Base-by-base conservation (phyloP, 2,797 vertebrate genomes). In the Trachops cirrhosus region DNA sequence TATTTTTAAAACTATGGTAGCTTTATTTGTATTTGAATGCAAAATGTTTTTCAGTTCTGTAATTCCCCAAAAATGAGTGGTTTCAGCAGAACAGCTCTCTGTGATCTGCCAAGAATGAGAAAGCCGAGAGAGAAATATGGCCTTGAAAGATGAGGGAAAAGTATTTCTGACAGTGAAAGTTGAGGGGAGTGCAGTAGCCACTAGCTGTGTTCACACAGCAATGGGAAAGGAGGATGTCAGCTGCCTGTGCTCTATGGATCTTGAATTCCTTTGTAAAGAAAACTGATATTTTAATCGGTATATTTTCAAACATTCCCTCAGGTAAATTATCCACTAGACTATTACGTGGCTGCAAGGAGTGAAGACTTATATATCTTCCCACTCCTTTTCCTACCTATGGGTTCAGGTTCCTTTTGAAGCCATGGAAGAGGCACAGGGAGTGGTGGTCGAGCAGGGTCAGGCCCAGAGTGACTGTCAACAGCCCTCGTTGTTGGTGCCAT, bases 11-110 rank as follows among this genome's bases (percentile, higher is more conserved):
- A 74, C 19, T n/a, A 54, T 7, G 16, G 78, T 68, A 54, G 50
- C 67, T 90, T 80, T 87, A 91, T 83, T 91, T 94, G 71, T 75
- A 57, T 89, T 94, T 91, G 68, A 94, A 92, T 78, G 87, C 52
- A 95, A 95, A 92, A 82, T 44, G 26, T 71, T 88, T 93, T 95
- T 92, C 54, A 50, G 26, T 84, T 86, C 50, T 89, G 50, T 68
- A 71, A 90, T 68, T 77, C 59, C 22, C 64, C 44, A 0, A 26
- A 70, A 91, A 46, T 16, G 32, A 82, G 29, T 26, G 24, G 14
- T 67, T 86, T 83, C 39, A 86, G 75, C 39, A 83, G 59, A 95
- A 79, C 21, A 52, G 32, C 67, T 90, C 9, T 62, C 75, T 44
- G 26, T 9, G 9, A n/a, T 84, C 68, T 75, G 67, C 78, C 57